Percentiles rank a stretch among this genome's conserved stretches.
Conservation (phyloP, 2,113 vertebrate species). For the Engystomops pustulosus region DNA sequence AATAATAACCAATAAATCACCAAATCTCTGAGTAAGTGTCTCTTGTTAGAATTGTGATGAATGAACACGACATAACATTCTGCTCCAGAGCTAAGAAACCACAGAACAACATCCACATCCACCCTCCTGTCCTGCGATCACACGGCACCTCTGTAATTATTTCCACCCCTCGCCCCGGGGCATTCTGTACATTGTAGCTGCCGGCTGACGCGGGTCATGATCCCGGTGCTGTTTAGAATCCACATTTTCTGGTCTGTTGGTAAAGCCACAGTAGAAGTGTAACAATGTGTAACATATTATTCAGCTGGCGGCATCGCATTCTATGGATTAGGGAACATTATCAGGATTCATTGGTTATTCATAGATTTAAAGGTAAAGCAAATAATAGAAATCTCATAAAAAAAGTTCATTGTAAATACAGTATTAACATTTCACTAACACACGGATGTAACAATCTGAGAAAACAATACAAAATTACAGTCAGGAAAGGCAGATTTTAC, state of each 20-base stretch:
- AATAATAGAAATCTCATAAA: too few relatives aligned
- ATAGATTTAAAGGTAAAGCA: too few relatives aligned
- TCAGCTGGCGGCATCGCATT: not conserved
- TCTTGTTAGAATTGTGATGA: too few relatives aligned
- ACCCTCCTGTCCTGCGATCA: conserved; percentile 43
- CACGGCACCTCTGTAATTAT: conserved; percentile 47
- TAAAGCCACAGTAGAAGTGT: not conserved
- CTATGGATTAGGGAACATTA: not conserved
- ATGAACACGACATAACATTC: not conserved
- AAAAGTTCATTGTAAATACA: too few relatives aligned
- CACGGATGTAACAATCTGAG: too few relatives aligned
- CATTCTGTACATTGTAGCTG: conserved; percentile 48
- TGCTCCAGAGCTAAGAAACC: not conserved
- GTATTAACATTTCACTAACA: too few relatives aligned
- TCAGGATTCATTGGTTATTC: not conserved
- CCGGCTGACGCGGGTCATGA: conserved; percentile 38
- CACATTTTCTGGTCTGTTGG: conserved; percentile 18
- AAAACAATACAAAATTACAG: too few relatives aligned
- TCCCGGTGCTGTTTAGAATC: not conserved
- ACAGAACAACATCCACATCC: not conserved
- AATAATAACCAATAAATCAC: too few relatives aligned
- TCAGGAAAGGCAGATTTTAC: too few relatives aligned
- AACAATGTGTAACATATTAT: conserved; percentile 3
- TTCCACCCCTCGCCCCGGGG: conserved; percentile 29
- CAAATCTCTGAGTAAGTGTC: too few relatives aligned